Conservation (phyloP, 2,797 vertebrate genomes). For the Pseudochirops cupreus region DNA sequence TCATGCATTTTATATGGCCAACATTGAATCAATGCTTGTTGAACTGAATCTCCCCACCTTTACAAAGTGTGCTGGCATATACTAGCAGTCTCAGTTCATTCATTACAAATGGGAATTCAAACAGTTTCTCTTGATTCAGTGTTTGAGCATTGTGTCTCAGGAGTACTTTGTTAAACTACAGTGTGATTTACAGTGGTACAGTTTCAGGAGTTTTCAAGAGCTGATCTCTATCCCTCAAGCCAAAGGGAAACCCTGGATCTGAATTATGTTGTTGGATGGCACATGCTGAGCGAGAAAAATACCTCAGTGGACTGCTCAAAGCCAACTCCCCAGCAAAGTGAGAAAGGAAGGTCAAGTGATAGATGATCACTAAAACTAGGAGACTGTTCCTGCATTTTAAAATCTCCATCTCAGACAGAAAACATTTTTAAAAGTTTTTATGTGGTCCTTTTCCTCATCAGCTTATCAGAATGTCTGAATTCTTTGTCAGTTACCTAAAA, state of each 20-base stretch:
- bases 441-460: constrained; percentile 9
- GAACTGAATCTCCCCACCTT: not conserved
- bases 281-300: not conserved
- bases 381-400: not conserved
- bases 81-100: not conserved
- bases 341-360: not conserved
- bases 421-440: not conserved
- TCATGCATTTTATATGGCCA: not conserved
- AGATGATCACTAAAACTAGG: not conserved
- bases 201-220: not conserved
- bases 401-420: not conserved
- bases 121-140: not conserved
- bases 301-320: constrained; percentile 10
- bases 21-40: not conserved
- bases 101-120: not conserved
- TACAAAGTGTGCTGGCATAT: not conserved
- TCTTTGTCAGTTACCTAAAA: constrained; percentile 22
- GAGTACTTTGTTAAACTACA: not conserved
- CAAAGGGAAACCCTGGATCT: not conserved
- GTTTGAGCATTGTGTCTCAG: not conserved
- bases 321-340: not conserved
- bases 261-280: not conserved
- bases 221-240: not conserved
- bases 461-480: not conserved
- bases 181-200: not conserved